Evolutionary conservation across 2,888 invertebrate species (phyloP), one percentile per base, ranked within the genome.

Genomic region (Acleris emargana): DNA sequence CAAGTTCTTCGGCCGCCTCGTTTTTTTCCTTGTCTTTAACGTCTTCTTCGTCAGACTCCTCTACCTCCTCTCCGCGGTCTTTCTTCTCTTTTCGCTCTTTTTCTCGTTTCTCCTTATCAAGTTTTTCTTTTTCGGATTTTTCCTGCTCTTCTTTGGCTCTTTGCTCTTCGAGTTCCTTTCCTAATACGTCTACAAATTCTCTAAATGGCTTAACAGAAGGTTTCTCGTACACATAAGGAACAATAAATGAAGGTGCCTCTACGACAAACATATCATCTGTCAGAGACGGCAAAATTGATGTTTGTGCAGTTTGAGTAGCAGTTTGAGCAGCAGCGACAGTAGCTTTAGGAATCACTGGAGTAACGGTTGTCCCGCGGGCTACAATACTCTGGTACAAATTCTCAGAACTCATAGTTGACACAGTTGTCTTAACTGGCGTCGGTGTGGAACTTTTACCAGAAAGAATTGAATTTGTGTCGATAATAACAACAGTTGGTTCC

Each of bases 251-350:
- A 6, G 98, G 97, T 32, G 97, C 97, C 86, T 98, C 97, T 11
- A 98, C 96, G 13, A 98, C 97, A 83, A 96, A 97, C 96, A 97
- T 97, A 76, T 98, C 97, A 82, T 98, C 97, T 20, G 97, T 97
- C 25, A 98, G 86, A 7, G 97, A 96, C 0, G 97, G 97, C 73
- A 98, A 84, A 70, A 97, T 95, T 43, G 94, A 94, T 47, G 95
- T 93, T 61, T 94, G 94, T 54, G 94, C 89, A 66, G 87, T 86
- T 67, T 78, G 74, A 51, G 79, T 79, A 70, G 88, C 75, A 69
- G 84, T 80, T 71, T 91, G 85, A 53, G 85, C 74, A 28, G 86
- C 67, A 70, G 83, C 70, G 67, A 69, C 68, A 62, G 73, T 84
- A 50, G 74, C 76, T 68, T 83, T 80, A 79, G 75, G 73, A 45